These are phyloP conservation scores for Linepithema humile DNA, from an alignment of 1,140 invertebrate species.

Conservation along the genomic window DNA sequence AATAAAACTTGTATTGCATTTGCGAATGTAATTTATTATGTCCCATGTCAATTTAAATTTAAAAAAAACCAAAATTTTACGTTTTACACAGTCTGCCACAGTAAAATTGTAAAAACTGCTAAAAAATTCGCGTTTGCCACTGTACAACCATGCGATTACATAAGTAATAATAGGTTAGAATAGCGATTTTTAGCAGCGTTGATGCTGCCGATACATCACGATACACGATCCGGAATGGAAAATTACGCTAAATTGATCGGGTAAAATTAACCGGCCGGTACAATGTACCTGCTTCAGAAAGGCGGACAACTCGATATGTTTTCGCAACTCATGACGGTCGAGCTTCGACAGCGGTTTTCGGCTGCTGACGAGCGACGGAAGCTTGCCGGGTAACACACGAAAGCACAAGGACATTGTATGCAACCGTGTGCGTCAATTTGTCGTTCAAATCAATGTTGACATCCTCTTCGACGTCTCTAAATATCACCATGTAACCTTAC, in stretches of 20 bases:
- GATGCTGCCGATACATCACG: neutral
- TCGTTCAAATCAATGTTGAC: neutral
- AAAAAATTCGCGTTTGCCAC: no score
- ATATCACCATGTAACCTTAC: neutral
- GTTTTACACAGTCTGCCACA: no score
- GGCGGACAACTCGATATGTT: constrained; percentile 67
- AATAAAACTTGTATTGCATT: no score
- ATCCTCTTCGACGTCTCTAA: neutral
- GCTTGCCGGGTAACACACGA: constrained; percentile 72
- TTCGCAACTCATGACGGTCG: constrained; percentile 68
- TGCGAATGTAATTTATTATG: no score
- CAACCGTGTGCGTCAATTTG: neutral
- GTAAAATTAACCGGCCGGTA: neutral
- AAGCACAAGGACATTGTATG: constrained; percentile 79
- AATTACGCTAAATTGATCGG: neutral
- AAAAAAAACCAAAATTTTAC: no score
- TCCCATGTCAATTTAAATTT: neutral
- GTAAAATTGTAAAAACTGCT: no score
- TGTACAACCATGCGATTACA: no score
- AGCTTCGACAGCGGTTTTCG: constrained; percentile 71
- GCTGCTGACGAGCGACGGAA: constrained; percentile 70
- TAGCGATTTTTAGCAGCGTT: no score
- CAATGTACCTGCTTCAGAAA: constrained; percentile 73
- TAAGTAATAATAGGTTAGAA: no score
- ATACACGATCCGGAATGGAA: neutral